phyloP scores from a whole-genome alignment of 2,113 vertebrate species.

The Tretioscincus oriximinensis region DNA sequence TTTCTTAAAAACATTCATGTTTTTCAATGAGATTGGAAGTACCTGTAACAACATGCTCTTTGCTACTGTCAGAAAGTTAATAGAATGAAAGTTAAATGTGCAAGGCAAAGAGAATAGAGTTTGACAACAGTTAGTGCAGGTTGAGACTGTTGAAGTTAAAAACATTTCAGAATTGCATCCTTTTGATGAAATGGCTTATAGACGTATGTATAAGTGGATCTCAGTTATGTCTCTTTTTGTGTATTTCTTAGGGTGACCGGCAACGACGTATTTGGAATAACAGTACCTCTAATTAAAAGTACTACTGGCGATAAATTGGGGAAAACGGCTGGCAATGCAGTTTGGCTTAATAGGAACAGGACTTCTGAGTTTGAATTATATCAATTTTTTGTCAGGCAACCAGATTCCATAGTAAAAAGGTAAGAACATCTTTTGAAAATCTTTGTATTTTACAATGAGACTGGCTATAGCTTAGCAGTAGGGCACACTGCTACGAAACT shows the following conservation, averaged over 20 bases:
- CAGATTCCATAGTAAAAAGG: constrained; percentile 81
- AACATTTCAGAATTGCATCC: background rate
- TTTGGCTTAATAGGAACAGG: constrained; percentile 90
- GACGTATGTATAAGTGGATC: background rate
- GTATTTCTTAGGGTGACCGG: constrained; percentile 78
- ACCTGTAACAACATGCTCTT: too few relatives aligned
- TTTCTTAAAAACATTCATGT: too few relatives aligned
- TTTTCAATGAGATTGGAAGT: too few relatives aligned
- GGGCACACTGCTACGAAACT: too few relatives aligned
- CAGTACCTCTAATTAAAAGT: constrained; percentile 89
- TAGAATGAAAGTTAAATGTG: background rate
- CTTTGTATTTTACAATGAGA: background rate
- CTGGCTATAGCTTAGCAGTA: too few relatives aligned
- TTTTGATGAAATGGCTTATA: background rate
- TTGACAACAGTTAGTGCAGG: background rate
- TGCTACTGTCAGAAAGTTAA: too few relatives aligned
- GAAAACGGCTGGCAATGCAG: constrained; percentile 93
- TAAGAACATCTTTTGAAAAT: constrained; percentile 55
- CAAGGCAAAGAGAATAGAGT: background rate
- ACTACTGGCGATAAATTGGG: constrained; percentile 91
- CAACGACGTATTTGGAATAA: constrained; percentile 90
- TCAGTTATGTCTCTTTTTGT: background rate
- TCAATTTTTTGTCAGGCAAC: constrained; percentile 92
- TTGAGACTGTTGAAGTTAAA: background rate
- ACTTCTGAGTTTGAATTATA: constrained; percentile 95